These are phyloP conservation scores for Holacanthella duospinosa DNA, from an alignment of 2,888 invertebrate genomes.

Conservation along the genomic window DNA sequence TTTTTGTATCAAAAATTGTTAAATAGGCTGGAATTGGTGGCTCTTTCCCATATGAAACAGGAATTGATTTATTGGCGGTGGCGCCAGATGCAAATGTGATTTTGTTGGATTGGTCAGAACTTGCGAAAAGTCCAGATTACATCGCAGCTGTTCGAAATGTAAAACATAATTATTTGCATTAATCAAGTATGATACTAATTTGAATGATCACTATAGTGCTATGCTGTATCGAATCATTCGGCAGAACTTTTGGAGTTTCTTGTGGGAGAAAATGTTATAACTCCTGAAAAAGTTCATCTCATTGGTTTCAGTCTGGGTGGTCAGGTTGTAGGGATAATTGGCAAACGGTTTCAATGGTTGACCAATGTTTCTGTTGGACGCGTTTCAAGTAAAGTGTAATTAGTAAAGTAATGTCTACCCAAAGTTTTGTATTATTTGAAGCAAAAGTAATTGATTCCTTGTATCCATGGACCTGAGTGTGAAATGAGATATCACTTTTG, in stretches of 20 bases:
- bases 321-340: not conserved
- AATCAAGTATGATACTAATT: not conserved
- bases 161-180: not conserved
- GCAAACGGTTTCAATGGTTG: not conserved
- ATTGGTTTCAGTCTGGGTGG: not conserved
- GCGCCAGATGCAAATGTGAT: not conserved
- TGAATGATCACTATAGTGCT: not conserved
- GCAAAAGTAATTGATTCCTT: too few relatives aligned
- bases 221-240: not conserved
- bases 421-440: too few relatives aligned
- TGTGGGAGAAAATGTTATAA: not conserved
- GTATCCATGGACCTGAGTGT: too few relatives aligned
- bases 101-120: not conserved
- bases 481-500: too few relatives aligned
- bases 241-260: not conserved
- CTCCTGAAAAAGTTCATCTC: not conserved
- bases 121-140: not conserved
- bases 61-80: not conserved
- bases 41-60: not conserved
- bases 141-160: not conserved
- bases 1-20: too few relatives aligned
- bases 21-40: not conserved
- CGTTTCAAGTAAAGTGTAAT: not conserved
- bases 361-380: not conserved
- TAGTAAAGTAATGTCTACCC: too few relatives aligned